Base-by-base conservation (phyloP, 1,140 invertebrate species). In the Drosophila triauraria region DNA sequence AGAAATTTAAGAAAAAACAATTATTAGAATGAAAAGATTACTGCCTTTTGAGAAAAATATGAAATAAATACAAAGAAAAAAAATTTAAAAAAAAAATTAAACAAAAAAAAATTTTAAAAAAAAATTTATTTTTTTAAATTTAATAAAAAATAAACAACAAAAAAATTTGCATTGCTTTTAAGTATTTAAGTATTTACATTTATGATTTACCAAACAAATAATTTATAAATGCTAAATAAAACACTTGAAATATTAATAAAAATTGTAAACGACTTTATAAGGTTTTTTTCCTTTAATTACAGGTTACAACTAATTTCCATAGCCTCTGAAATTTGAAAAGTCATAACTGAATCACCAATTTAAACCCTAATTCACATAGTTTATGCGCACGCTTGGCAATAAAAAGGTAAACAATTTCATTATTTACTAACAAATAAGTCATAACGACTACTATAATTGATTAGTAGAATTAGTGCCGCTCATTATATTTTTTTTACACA, bases 341-440 rank as follows among this genome's bases (percentile, higher is more conserved):
- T 58, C 23, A 58, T 32, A 64, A 32, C 27, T 60, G 56, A 54
- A 64, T 61, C 50, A 61, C 30, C 46, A 61, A 61, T 17, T 12
- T 38, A 61, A 38, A 17, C 10, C 32, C 25, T 38, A 54, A 57
- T 56, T 56, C 35, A 57, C 23, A 38, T 38, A 35, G 30, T 62
- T 56, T 54, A 57, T 32, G 17, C 51, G 51, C 51, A 54, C 51
- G 51, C 51, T 64, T 43, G 48, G 54, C 57, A 64, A 60, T 60
- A 43, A 60, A 64, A 64, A 43, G 27, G 54, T 64, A 64, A 64
- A 64, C 56, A 64, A 44, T 32, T 64, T 44, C 56, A 32, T 27
- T 64, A 64, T 64, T 60, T 61, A 64, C 27, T 32, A 44, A 61
- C 56, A 64, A 62, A 57, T 17, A 57, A 64, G 62, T 64, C 62